phyloP scores from a whole-genome alignment of 1,140 invertebrate genomes.

The Coptotermes formosanus region DNA sequence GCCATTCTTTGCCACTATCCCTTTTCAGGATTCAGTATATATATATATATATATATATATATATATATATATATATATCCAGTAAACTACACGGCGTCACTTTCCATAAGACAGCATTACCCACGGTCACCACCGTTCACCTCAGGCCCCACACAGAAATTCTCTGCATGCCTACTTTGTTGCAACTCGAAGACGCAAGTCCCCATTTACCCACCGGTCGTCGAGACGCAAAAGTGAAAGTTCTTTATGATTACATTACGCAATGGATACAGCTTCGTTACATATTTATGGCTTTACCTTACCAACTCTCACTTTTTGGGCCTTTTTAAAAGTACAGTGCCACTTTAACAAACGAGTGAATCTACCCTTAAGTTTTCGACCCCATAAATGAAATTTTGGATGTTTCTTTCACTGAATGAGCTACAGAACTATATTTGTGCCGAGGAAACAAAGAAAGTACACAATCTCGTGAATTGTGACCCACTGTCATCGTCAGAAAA shows the following conservation, averaged over 20 bases:
- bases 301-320: not conserved
- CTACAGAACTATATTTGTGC: too few species aligned
- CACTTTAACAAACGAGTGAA: not conserved
- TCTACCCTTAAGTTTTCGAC: not conserved
- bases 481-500: not conserved
- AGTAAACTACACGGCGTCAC: too few species aligned
- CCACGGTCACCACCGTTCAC: too few species aligned
- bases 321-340: not conserved
- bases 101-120: too few species aligned
- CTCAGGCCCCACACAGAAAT: too few species aligned
- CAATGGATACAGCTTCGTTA: not conserved
- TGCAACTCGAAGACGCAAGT: too few species aligned
- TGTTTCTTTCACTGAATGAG: not conserved
- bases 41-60: too few species aligned
- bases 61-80: too few species aligned
- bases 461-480: not conserved
- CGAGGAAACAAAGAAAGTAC: not conserved
- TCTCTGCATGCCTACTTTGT: too few species aligned
- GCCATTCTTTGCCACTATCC: too few species aligned
- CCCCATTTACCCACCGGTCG: not conserved
- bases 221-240: not conserved
- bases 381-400: not conserved
- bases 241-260: not conserved
- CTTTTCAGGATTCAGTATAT: too few species aligned
- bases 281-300: not conserved